Base-by-base conservation (phyloP, 2,888 invertebrate genomes). In the Tenthredo notha region DNA sequence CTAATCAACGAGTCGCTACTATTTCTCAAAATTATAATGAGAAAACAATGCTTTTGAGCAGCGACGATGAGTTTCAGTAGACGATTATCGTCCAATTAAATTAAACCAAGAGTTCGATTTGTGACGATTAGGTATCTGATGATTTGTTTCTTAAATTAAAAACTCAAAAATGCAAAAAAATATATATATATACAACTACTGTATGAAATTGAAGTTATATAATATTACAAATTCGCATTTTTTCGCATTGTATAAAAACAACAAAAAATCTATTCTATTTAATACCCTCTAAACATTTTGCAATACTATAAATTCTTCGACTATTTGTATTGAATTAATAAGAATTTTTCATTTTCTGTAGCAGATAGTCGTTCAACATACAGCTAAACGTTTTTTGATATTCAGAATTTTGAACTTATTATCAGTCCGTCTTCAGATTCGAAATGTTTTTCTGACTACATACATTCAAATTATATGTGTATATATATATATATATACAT, bases 51-150 rank as follows among this genome's bases (percentile, higher is more conserved):
- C 95, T 99, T 88, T 95, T 99, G 89, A 98, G 98, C 94, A 98
- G 98, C 88, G 99, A 99, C 93, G 99, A 99, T 93, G 99, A 99
- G 94, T 97, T 97, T 94, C 98, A 98, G 95, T 98, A 95, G 95
- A 92, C 74, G 1, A 9, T 77, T 54, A 1, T 21, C 2, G 18
- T 72, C 18, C 15, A 15, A n/a, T 40, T 5, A 21, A 15, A n/a
- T 40, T 5, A 21, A 1, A 74, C 18, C 18, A 29, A 29, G n/a
- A 10, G 40, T 74, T 74, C 74, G 21, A 74, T 74, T 25, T 2
- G 74, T 43, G 74, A n/a, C 40, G 33, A n/a, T 67, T 67, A 29
- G 29, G 25, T 67, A 67, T 67, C 67, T 29, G 37, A 70, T 70
- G 2, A 70, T 70, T 25, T 25, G 4, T 12, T 61, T 70, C 37